phyloP scores from a whole-genome alignment of 2,797 vertebrate genomes.

The Calcarius lapponicus region DNA sequence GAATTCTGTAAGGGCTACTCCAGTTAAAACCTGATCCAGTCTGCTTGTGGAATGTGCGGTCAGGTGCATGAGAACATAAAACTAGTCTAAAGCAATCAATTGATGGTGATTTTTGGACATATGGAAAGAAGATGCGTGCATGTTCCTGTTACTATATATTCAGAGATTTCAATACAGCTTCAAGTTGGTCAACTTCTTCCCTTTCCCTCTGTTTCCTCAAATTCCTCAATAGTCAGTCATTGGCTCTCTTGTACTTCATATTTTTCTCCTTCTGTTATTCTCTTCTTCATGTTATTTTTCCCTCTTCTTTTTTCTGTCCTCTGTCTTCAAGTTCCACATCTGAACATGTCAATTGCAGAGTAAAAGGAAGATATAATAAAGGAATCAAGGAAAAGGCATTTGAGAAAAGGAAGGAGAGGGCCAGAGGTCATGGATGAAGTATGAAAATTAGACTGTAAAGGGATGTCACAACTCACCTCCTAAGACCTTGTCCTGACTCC shows the following conservation, averaged over 20 bases:
- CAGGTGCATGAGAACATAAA: not conserved
- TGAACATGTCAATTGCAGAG: constrained; percentile 44
- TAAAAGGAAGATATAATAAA: constrained; percentile 60
- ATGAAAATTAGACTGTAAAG: constrained; percentile 65
- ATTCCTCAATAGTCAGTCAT: constrained; percentile 15
- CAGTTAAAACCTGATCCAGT: not conserved
- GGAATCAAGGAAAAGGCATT: constrained; percentile 51
- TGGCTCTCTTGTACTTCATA: constrained; percentile 26
- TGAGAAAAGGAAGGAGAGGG: constrained; percentile 62
- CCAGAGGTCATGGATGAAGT: constrained; percentile 63
- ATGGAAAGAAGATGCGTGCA: not conserved
- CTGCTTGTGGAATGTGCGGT: not conserved
- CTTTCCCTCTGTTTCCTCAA: constrained; percentile 32
- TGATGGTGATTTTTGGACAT: not conserved
- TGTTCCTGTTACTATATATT: not conserved
- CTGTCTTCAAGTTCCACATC: constrained; percentile 40
- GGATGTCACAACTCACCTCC: constrained; percentile 59
- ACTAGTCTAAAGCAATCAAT: not conserved
- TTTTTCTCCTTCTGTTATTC: constrained; percentile 37
- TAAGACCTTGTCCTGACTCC: constrained; percentile 58
- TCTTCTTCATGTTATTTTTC: constrained; percentile 40
- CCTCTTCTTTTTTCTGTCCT: constrained; percentile 62
- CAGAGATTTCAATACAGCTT: constrained; percentile 4
- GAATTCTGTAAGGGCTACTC: not conserved
- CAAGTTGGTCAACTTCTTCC: not conserved